phyloP scores from a whole-genome alignment of 2,113 vertebrate genomes.

The Mormoops blainvillei region DNA sequence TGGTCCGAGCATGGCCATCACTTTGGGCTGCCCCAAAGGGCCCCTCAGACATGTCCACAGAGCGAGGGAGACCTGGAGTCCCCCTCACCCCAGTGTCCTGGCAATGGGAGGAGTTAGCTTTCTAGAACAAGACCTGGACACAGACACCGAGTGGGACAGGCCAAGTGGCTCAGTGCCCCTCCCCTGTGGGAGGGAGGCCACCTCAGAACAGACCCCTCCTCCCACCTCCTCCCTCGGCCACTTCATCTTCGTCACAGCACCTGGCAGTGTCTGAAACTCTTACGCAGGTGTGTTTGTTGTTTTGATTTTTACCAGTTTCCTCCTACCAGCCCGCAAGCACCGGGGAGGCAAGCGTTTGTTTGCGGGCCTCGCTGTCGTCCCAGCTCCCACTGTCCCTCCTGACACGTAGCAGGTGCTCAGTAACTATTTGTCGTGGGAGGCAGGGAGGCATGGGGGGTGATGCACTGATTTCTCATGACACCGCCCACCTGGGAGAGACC shows the following conservation, averaged over 20 bases:
- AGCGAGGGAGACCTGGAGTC: too few species aligned
- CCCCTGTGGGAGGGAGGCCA: neutral
- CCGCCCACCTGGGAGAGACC: neutral
- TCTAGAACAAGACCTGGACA: neutral
- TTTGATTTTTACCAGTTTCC: neutral
- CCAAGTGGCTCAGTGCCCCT: too few species aligned
- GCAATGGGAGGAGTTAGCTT: too few species aligned
- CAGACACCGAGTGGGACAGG: fast-evolving
- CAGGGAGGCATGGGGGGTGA: fast-evolving
- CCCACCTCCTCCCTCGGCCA: neutral
- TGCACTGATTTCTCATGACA: neutral
- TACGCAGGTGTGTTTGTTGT: neutral
- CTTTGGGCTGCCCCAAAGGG: neutral
- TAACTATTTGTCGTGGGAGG: neutral
- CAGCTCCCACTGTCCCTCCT: neutral
- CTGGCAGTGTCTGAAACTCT: too few species aligned
- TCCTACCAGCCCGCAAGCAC: neutral
- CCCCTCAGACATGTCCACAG: too few species aligned
- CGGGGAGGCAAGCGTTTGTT: neutral
- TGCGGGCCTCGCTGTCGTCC: neutral
- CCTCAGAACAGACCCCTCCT: fast-evolving
- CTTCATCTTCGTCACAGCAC: fast-evolving
- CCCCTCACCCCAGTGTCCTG: too few species aligned
- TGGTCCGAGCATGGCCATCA: neutral
- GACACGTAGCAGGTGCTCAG: fast-evolving